These are phyloP conservation scores for Scleropages formosus DNA, from an alignment of 2,797 vertebrate genomes.

Conservation along the genomic window DNA sequence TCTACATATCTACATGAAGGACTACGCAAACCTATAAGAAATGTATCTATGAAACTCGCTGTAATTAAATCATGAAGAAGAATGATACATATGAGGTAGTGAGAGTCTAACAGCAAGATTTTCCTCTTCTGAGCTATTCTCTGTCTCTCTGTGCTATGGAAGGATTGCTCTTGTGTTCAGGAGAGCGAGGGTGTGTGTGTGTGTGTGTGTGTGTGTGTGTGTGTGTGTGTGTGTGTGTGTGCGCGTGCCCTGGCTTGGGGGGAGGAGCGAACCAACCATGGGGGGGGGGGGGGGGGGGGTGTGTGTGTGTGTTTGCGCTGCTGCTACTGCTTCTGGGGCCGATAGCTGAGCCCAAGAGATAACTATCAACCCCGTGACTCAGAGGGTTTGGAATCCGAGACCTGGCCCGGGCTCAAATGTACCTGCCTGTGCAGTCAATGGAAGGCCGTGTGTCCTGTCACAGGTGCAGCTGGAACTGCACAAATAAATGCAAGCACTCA, in stretches of 20 bases:
- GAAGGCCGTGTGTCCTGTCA: constrained; percentile 20
- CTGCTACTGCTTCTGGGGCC: constrained; percentile 15
- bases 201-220: neutral
- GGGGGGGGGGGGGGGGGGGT: neutral
- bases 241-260: neutral
- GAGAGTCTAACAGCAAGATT: constrained; percentile 26
- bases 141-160: constrained; percentile 6
- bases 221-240: constrained; percentile 5
- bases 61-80: constrained; percentile 57
- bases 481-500: neutral
- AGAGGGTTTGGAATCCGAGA: constrained; percentile 61
- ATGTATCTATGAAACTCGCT: constrained; percentile 2
- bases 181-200: neutral
- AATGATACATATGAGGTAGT: constrained; percentile 53
- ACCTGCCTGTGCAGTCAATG: constrained; percentile 54
- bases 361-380: constrained; percentile 62
- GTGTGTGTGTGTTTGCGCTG: constrained; percentile 26
- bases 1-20: constrained; percentile 14
- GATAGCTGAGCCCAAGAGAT: constrained; percentile 35
- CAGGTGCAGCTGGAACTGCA: constrained; percentile 5
- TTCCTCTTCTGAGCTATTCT: constrained; percentile 10
- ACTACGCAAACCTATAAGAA: constrained; percentile 35
- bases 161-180: constrained; percentile 7
- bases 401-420: constrained; percentile 52
- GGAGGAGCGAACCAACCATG: neutral